Evolutionary conservation across 1,140 invertebrate genomes (phyloP).

Genomic region (Medauroidea extradentata): DNA sequence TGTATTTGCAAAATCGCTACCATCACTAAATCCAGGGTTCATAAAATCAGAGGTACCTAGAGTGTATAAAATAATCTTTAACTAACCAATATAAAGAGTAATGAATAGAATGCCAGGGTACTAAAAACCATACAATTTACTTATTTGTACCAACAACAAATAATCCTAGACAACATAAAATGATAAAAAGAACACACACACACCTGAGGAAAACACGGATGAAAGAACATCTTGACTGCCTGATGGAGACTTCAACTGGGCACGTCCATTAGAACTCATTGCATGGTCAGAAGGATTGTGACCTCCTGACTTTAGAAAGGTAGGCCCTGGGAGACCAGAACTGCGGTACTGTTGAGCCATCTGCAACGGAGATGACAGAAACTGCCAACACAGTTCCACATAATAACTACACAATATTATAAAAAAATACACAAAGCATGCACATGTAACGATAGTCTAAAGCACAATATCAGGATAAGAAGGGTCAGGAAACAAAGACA

Average conservation of each 20-base stretch:
- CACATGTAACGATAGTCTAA: too few relatives aligned
- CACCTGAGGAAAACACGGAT: conserved; percentile 51
- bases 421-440: conserved; percentile 11
- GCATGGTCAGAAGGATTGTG: conserved; percentile 23
- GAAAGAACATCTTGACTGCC: conserved; percentile 50
- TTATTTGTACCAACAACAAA: neutral
- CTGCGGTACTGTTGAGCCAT: conserved; percentile 46
- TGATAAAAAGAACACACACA: conserved; percentile 22
- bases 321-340: conserved; percentile 43
- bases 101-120: too few relatives aligned
- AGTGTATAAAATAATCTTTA: too few relatives aligned
- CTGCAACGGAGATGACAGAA: conserved; percentile 42
- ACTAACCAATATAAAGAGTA: too few relatives aligned
- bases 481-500: too few relatives aligned
- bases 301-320: conserved; percentile 35
- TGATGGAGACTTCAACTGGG: conserved; percentile 41
- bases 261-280: conserved; percentile 15
- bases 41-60: too few relatives aligned
- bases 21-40: too few relatives aligned
- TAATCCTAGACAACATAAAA: too few relatives aligned
- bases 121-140: too few relatives aligned
- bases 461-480: too few relatives aligned
- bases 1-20: too few relatives aligned
- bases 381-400: conserved; percentile 30
- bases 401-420: too few relatives aligned